Percentiles rank a stretch among this genome's conserved stretches.
Evolutionary conservation across 2,888 invertebrate species (phyloP).

Genomic region (Cylindroiulus punctatus): DNA sequence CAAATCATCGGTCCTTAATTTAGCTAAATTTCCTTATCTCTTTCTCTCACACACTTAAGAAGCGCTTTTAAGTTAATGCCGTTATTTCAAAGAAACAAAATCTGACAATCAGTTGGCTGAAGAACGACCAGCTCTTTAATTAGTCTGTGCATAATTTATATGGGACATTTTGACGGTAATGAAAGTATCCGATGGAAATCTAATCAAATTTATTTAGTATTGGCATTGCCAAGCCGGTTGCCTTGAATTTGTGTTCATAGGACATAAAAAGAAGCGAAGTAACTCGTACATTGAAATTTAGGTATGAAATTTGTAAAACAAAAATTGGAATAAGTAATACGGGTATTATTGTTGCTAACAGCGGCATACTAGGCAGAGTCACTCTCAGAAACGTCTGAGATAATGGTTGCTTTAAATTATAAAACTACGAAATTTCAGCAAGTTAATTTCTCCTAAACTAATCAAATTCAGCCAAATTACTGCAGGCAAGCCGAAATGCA

Average conservation of each 20-base stretch:
- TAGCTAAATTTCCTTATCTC: conserved; percentile 31
- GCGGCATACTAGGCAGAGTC: too few relatives aligned
- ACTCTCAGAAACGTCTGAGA: too few relatives aligned
- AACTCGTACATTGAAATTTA: too few relatives aligned
- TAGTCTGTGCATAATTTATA: conserved; percentile 34
- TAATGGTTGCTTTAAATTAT: too few relatives aligned
- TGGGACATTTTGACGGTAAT: conserved; percentile 52
- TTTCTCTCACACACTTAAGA: conserved; percentile 42
- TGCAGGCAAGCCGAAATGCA: background rate
- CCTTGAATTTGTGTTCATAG: background rate
- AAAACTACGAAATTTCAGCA: background rate
- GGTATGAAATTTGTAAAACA: too few relatives aligned
- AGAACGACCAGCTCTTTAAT: conserved; percentile 46
- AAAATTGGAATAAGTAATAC: too few relatives aligned
- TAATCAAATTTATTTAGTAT: conserved; percentile 43
- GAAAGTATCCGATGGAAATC: conserved; percentile 46
- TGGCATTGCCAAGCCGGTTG: background rate
- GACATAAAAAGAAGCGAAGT: background rate
- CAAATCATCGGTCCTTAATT: conserved; percentile 23
- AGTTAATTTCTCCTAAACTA: background rate
- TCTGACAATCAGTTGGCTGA: conserved; percentile 47
- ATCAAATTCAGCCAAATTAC: background rate
- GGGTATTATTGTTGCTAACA: too few relatives aligned
- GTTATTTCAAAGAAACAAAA: conserved; percentile 2
- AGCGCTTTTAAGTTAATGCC: conserved; percentile 42